phyloP scores from a whole-genome alignment of 2,113 vertebrate species.

The Scophthalmus maximus region DNA sequence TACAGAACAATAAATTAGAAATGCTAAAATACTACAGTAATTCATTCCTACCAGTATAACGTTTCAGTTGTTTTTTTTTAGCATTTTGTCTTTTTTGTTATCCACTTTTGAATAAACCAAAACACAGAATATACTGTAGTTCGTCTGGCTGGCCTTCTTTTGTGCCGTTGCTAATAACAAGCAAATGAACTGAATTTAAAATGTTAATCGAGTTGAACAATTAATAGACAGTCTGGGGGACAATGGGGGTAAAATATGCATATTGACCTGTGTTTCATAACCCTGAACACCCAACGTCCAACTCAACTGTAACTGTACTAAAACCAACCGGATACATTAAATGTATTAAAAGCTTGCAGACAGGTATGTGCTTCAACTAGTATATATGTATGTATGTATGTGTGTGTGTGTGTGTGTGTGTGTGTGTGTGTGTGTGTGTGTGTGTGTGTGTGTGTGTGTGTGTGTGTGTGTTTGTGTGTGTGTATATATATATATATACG shows the following conservation, averaged over 20 bases:
- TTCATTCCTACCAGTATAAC: too few species aligned
- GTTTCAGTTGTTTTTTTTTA: neutral
- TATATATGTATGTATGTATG: too few species aligned
- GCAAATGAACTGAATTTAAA: constrained; percentile 12
- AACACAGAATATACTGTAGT: neutral
- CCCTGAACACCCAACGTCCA: neutral
- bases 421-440: too few species aligned
- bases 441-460: too few species aligned
- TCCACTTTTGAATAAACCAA: neutral
- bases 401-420: too few species aligned
- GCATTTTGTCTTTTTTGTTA: neutral
- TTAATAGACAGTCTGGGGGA: neutral
- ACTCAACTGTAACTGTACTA: neutral
- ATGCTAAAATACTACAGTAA: neutral
- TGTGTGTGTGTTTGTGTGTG: too few species aligned
- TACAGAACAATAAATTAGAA: neutral
- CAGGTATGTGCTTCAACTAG: neutral
- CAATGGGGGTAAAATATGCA: constrained; percentile 16
- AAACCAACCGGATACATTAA: neutral
- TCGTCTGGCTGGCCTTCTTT: neutral
- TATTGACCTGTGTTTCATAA: constrained; percentile 6
- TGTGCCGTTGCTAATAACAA: constrained; percentile 27
- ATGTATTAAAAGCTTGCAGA: neutral
- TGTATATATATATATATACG: too few species aligned
- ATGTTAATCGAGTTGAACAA: constrained; percentile 12